Evolutionary conservation across 2,888 invertebrate genomes (phyloP).

Genomic region (Drosophila putrida): DNA sequence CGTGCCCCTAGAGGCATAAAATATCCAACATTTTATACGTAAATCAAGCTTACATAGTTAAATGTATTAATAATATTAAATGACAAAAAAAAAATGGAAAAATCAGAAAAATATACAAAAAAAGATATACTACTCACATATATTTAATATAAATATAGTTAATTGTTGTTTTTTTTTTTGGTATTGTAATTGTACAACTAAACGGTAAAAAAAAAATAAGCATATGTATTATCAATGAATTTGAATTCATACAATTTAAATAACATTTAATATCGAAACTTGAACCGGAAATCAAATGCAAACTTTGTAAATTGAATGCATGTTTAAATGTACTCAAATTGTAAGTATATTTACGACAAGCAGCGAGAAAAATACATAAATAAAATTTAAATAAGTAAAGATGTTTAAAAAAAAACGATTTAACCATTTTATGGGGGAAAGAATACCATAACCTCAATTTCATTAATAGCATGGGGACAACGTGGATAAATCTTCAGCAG

Average conservation of each 20-base stretch:
- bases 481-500: no score
- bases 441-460: background rate
- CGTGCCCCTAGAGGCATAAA: constrained; percentile 34
- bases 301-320: constrained; percentile 71
- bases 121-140: constrained; percentile 49
- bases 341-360: constrained; percentile 64
- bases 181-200: constrained; percentile 62
- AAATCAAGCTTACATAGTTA: constrained; percentile 70
- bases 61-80: constrained; percentile 46
- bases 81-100: constrained; percentile 1
- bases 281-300: constrained; percentile 30
- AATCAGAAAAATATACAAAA: constrained; percentile 1
- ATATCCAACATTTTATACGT: constrained; percentile 69
- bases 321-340: constrained; percentile 70
- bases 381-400: constrained; percentile 67
- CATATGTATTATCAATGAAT: constrained; percentile 77
- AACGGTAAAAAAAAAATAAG: constrained; percentile 37
- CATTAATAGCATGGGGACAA: no score
- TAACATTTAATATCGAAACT: constrained; percentile 61
- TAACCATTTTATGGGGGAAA: no score
- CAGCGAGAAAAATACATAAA: constrained; percentile 51
- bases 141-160: constrained; percentile 49
- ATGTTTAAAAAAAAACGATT: constrained; percentile 26
- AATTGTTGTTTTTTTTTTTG: constrained; percentile 60
- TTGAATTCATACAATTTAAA: constrained; percentile 70